phyloP scores from a whole-genome alignment of 2,113 vertebrate species.

The Axis porcinus region DNA sequence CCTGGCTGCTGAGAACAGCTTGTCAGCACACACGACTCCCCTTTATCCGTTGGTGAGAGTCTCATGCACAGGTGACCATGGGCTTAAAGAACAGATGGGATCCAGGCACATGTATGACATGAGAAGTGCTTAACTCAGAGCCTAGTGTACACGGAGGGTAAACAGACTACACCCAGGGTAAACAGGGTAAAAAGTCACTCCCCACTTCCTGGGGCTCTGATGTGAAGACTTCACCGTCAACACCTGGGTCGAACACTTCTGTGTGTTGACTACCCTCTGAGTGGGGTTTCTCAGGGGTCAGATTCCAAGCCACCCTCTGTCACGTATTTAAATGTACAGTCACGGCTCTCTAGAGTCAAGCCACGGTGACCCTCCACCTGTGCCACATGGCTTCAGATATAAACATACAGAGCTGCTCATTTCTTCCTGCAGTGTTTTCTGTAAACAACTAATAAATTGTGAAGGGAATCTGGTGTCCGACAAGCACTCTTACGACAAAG shows the following conservation, averaged over 20 bases:
- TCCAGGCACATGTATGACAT: neutral
- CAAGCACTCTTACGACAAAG: neutral
- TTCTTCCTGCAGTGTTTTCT: neutral
- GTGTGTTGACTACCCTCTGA: neutral
- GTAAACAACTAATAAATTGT: neutral
- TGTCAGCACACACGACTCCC: neutral
- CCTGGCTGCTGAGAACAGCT: no score
- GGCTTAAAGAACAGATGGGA: neutral
- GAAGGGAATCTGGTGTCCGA: neutral
- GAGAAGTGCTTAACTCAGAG: neutral
- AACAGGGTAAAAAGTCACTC: neutral
- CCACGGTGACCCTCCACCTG: neutral
- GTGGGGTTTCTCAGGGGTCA: neutral
- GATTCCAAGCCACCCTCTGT: neutral
- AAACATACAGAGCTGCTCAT: neutral
- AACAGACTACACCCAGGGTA: neutral
- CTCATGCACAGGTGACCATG: neutral
- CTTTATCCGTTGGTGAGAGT: neutral
- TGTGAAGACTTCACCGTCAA: neutral
- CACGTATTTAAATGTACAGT: neutral
- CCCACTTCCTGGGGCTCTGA: neutral
- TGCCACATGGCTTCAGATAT: neutral
- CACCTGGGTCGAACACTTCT: neutral
- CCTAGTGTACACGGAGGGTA: neutral
- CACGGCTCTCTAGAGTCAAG: no score